phyloP scores from a whole-genome alignment of 2,113 vertebrate species.

The Bubo scandiacus region DNA sequence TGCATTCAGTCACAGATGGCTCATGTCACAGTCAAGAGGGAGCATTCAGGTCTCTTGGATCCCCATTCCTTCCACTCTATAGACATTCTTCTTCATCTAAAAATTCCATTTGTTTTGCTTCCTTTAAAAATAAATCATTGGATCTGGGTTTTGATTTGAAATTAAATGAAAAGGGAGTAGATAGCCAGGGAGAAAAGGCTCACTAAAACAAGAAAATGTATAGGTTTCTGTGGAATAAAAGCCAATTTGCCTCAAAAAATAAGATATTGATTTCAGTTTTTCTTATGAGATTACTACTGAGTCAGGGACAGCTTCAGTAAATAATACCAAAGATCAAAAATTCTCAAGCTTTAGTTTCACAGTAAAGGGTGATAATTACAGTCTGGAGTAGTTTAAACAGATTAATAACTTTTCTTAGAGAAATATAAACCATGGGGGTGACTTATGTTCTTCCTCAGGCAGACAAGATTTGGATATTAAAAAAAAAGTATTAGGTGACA shows the following conservation, averaged over 20 bases:
- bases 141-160: background rate
- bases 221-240: conserved; percentile 35
- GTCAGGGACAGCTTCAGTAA: conserved; percentile 12
- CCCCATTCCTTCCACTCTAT: background rate
- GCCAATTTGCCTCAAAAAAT: conserved; percentile 23
- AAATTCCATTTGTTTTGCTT: conserved; percentile 24
- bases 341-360: background rate
- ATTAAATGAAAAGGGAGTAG: background rate
- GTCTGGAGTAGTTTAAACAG: background rate
- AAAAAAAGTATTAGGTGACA: background rate
- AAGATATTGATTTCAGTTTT: conserved; percentile 46
- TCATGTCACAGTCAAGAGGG: background rate
- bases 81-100: background rate
- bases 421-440: background rate
- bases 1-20: background rate
- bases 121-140: background rate
- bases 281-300: conserved; percentile 12
- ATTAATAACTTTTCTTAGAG: conserved; percentile 7
- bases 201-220: conserved; percentile 10
- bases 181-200: background rate
- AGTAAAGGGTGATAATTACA: conserved; percentile 20
- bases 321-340: conserved; percentile 23
- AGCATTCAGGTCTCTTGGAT: background rate
- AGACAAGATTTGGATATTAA: background rate
- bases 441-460: background rate